Evolutionary conservation across 2,113 vertebrate genomes (phyloP).

Genomic region (Trichechus manatus): DNA sequence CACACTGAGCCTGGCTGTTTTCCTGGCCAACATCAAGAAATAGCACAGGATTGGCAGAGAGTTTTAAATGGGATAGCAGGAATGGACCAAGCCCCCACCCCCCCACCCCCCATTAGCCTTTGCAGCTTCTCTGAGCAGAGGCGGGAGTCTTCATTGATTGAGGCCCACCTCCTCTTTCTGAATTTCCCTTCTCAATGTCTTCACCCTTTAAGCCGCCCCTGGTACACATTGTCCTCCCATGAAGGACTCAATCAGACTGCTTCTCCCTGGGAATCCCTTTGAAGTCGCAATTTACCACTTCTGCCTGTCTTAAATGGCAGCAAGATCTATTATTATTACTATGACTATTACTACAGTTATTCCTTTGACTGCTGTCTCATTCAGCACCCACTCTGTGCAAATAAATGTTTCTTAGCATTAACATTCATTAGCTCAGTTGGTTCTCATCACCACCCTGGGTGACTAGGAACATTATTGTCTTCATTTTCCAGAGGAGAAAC

Average conservation of each 20-base stretch:
- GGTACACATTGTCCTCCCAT: too few species aligned
- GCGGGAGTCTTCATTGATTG: neutral
- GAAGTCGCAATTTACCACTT: neutral
- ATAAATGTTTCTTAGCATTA: neutral
- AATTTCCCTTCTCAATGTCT: neutral
- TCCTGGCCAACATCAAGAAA: neutral
- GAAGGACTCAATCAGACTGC: neutral
- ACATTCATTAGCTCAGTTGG: neutral
- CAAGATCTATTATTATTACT: neutral
- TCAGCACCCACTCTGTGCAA: neutral
- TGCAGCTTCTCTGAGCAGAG: neutral
- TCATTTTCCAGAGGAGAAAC: neutral
- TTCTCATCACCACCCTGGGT: neutral
- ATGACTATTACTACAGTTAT: neutral
- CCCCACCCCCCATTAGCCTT: fast-evolving
- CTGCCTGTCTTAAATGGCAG: neutral
- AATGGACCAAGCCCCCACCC: neutral
- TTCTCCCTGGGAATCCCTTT: neutral
- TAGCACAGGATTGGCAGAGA: neutral
- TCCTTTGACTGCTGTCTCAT: neutral
- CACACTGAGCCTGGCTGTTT: neutral
- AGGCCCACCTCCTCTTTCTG: neutral
- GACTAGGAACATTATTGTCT: neutral
- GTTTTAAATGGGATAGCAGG: neutral
- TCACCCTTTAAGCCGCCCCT: neutral